phyloP scores from a whole-genome alignment of 2,888 invertebrate genomes.

The Clivina fossor region DNA sequence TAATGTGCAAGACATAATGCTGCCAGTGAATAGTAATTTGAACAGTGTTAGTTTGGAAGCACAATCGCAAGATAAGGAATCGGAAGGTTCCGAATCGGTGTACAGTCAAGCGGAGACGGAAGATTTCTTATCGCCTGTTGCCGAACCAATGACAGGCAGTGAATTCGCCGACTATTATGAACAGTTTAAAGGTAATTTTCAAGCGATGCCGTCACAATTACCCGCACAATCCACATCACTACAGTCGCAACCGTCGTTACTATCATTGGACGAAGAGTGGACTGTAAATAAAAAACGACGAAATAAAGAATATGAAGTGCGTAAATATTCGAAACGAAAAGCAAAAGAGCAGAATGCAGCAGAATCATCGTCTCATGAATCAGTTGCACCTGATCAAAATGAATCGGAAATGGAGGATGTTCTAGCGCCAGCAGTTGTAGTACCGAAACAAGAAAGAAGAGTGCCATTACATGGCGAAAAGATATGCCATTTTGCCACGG shows the following conservation, averaged over 20 bases:
- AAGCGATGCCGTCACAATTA: too few relatives aligned
- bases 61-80: slow-evolving; percentile 7
- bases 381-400: neutral
- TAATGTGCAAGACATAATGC: slow-evolving; percentile 13
- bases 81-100: neutral
- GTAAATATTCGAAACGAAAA: slow-evolving; percentile 23
- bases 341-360: slow-evolving; percentile 7
- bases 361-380: neutral
- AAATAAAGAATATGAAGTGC: slow-evolving; percentile 8
- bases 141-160: slow-evolving; percentile 19
- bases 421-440: too few relatives aligned
- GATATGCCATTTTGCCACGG: slow-evolving; percentile 2
- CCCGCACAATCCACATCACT: too few relatives aligned
- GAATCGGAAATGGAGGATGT: neutral
- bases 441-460: slow-evolving; percentile 6
- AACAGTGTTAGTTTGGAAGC: too few relatives aligned
- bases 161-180: slow-evolving; percentile 21
- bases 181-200: neutral
- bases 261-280: neutral
- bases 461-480: slow-evolving; percentile 26
- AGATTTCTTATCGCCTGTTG: slow-evolving; percentile 15
- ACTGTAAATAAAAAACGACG: slow-evolving; percentile 9
- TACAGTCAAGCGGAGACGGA: slow-evolving; percentile 6
- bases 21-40: slow-evolving; percentile 8
- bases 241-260: too few relatives aligned